Evolutionary conservation across 2,113 vertebrate genomes (phyloP).

Genomic region (Tiliqua scincoides): DNA sequence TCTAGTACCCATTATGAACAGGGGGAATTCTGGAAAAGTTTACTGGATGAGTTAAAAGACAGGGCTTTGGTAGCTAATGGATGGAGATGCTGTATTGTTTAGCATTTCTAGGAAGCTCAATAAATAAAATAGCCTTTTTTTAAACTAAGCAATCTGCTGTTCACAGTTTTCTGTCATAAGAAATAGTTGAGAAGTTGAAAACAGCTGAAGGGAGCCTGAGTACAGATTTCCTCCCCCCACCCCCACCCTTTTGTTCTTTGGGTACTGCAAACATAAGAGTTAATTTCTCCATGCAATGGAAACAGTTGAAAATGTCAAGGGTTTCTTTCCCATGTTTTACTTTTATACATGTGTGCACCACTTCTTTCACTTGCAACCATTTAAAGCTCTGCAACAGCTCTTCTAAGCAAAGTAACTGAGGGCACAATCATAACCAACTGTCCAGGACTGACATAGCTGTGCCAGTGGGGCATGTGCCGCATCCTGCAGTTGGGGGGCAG

Average conservation of each 20-base stretch:
- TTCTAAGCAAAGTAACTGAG: too few relatives aligned
- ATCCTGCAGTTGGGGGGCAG: too few relatives aligned
- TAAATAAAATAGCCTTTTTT: slow-evolving; percentile 20
- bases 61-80: neutral
- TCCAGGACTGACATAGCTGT: too few relatives aligned
- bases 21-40: too few relatives aligned
- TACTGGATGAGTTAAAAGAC: neutral
- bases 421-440: too few relatives aligned
- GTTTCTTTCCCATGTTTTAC: neutral
- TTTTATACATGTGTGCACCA: too few relatives aligned
- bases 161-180: slow-evolving; percentile 23
- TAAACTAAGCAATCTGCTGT: neutral
- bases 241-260: neutral
- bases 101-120: neutral
- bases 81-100: neutral
- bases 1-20: too few relatives aligned
- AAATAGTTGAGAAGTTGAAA: slow-evolving; percentile 7
- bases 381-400: too few relatives aligned
- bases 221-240: neutral
- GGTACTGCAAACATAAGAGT: neutral
- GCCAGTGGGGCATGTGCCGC: too few relatives aligned
- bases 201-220: slow-evolving; percentile 6
- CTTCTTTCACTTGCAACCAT: too few relatives aligned
- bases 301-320: neutral
- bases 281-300: neutral